Evolutionary conservation across 1,140 invertebrate species (phyloP).

Genomic region (Gerris buenoi): DNA sequence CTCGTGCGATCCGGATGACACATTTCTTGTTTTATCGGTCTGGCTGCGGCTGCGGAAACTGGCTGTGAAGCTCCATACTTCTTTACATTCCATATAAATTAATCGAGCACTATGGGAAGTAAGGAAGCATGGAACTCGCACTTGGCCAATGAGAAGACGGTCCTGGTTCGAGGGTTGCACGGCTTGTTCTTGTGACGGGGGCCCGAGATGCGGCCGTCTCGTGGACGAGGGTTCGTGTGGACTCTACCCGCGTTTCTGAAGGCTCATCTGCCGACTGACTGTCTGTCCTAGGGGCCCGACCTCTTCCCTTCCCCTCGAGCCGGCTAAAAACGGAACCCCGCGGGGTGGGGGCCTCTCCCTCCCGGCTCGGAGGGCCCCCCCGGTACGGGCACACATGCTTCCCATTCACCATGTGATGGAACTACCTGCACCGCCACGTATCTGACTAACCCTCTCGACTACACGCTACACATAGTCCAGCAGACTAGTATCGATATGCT

Average conservation of each 20-base stretch:
- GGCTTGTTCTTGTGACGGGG: too few relatives aligned
- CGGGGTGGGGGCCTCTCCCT: neutral
- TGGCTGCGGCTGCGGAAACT: conserved; percentile 6
- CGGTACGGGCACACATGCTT: neutral
- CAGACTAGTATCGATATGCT: too few relatives aligned
- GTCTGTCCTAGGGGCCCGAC: neutral
- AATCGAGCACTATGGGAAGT: conserved; percentile 72
- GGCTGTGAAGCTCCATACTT: conserved; percentile 71
- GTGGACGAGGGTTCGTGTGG: too few relatives aligned
- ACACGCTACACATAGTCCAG: too few relatives aligned
- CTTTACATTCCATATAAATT: conserved; percentile 90
- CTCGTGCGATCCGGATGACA: too few relatives aligned
- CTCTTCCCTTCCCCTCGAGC: neutral
- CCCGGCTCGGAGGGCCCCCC: neutral
- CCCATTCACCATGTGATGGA: neutral
- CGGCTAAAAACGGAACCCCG: neutral
- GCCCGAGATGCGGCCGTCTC: too few relatives aligned
- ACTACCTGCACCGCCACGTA: neutral
- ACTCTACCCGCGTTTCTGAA: neutral
- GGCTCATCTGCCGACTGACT: neutral
- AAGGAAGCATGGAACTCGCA: conserved; percentile 83
- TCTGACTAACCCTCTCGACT: too few relatives aligned
- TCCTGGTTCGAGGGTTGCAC: too few relatives aligned
- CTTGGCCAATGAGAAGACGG: conserved; percentile 30
- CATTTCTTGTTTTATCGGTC: too few relatives aligned